A percentile compares a stretch with the other conserved stretches of the same genome.
These are phyloP conservation scores for Aethes cnicana DNA, from an alignment of 2,888 invertebrate species.

Conservation along the genomic window DNA sequence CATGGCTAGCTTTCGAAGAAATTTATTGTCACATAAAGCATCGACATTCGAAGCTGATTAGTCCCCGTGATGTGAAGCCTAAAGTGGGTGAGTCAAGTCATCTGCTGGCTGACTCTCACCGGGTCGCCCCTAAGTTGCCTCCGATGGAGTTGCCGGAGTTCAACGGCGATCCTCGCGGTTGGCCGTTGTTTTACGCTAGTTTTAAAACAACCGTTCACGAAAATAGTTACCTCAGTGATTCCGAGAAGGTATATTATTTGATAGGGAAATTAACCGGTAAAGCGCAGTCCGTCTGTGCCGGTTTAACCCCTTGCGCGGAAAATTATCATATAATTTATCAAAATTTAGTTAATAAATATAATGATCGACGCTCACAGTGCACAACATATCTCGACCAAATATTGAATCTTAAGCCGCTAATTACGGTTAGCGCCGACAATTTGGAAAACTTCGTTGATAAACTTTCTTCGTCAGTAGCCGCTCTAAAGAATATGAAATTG, in stretches of 20 bases:
- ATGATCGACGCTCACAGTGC: too few species aligned
- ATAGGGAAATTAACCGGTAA: conserved; percentile 28
- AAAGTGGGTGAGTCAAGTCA: too few species aligned
- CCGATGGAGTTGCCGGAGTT: conserved; percentile 16
- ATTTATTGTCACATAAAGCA: background rate
- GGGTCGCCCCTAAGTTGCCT: background rate
- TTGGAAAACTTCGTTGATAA: too few species aligned
- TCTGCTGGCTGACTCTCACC: background rate
- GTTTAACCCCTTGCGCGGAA: too few species aligned
- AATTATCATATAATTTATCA: too few species aligned
- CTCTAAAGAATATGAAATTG: too few species aligned
- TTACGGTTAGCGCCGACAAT: too few species aligned
- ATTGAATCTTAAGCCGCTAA: too few species aligned
- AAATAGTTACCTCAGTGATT: conserved; percentile 19
- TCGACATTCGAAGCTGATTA: background rate
- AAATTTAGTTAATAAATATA: too few species aligned
- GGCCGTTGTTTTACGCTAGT: conserved; percentile 27
- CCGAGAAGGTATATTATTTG: conserved; percentile 30
- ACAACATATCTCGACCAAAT: too few species aligned
- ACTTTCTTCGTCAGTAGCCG: too few species aligned
- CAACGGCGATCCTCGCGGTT: conserved; percentile 19
- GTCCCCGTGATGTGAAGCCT: background rate
- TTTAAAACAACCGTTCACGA: conserved; percentile 25
- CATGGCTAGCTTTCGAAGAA: background rate
- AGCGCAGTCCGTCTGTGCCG: conserved; percentile 24